Base-by-base conservation (phyloP, 2,113 vertebrate genomes). In the Cygnus atratus region DNA sequence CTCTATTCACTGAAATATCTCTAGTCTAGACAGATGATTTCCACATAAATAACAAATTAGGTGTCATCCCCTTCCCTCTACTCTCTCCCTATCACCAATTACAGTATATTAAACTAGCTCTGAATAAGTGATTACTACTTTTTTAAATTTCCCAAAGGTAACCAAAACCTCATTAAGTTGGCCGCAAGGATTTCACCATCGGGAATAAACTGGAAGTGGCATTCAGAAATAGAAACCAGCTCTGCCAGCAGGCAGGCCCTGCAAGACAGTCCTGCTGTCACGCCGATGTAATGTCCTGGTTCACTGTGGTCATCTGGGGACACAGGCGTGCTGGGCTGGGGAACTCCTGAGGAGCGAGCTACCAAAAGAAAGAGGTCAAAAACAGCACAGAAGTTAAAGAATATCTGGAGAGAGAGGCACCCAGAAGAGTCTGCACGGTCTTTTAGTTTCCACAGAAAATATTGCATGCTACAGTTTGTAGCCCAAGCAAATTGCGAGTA, bases 181-280 rank as follows among this genome's bases (percentile, higher is more conserved):
- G 19, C 70, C 39, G 31, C 35, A 72, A 68, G 67, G 44, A 46
- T 28, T 33, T 82, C 43, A 58, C 63, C 4, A 0, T 25, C 5
- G 8, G 89, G 73, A 93, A 95, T 48, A 70, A 76, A 78, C 13
- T 39, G 57, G 59, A 58, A 93, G 68, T 63, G 57, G 46, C 16
- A 12, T 68, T 93, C 81, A 68, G 82, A 95, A 96, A 95, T 6
- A 93, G 76, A 57, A 92, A 65, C 46, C 59, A 50, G 37, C 20
- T 62, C 3, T 5, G 29, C 12, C 48, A 90, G 74, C 41, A 71
- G 84, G 50, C 5, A 8, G 8, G 65, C 43, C 61, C 35, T 24
- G 2, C 3, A 73, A 91, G 92, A 83, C 62, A 66, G 6, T n/a
- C 9, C 13, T 1, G 33, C 35, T 85, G 78, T 79, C 91, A 85